Evolutionary conservation across 2,888 invertebrate species (phyloP).

Genomic region (Loripinus fragilis): DNA sequence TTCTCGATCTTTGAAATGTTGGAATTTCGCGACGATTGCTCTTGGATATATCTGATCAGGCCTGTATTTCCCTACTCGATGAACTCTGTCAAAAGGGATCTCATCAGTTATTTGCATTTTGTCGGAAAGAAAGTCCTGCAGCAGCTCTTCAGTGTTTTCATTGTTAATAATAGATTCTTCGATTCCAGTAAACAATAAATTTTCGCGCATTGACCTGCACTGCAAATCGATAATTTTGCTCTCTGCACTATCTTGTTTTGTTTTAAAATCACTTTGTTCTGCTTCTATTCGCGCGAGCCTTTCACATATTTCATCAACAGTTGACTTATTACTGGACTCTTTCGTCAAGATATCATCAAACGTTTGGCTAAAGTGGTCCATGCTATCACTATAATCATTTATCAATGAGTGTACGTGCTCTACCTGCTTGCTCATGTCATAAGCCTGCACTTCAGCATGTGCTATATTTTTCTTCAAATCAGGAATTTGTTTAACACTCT

Average conservation of each 20-base stretch:
- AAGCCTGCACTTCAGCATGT: no score
- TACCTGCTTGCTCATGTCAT: no score
- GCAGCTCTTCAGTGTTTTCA: no score
- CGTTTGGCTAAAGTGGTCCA: constrained; percentile 13
- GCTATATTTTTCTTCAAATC: not conserved
- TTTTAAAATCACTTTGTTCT: not conserved
- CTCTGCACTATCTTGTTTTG: not conserved
- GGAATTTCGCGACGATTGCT: constrained; percentile 33
- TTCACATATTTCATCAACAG: not conserved
- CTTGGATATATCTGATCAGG: constrained; percentile 1
- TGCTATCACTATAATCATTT: not conserved
- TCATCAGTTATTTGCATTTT: no score
- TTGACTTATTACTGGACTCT: not conserved
- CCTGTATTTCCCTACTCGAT: constrained; percentile 13
- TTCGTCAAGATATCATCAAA: constrained; percentile 23
- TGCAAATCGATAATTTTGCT: not conserved
- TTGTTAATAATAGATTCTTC: not conserved
- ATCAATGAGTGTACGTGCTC: not conserved
- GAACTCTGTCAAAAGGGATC: constrained; percentile 26
- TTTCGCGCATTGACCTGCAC: no score
- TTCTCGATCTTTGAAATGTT: constrained; percentile 41
- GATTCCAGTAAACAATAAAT: not conserved
- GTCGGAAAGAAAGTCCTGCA: no score
- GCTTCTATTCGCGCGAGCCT: not conserved
- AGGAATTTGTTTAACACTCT: no score